Conservation (phyloP, 2,113 vertebrate species). For the Gymnarchus niloticus region DNA sequence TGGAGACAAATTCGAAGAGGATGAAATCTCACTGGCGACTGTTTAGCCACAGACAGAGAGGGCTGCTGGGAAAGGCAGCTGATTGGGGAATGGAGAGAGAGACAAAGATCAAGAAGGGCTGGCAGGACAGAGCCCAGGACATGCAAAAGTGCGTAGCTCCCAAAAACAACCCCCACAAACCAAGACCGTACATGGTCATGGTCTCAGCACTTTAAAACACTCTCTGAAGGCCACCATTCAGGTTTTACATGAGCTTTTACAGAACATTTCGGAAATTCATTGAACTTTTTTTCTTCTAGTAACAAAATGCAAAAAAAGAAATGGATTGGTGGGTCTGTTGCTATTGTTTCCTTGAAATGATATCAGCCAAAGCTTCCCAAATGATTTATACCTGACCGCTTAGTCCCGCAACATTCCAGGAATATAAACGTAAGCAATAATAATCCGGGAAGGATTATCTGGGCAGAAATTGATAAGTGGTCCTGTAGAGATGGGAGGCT, state of each 20-base stretch:
- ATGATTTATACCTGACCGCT: too few species aligned
- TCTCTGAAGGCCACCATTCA: neutral
- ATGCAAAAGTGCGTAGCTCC: neutral
- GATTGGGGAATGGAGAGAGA: neutral
- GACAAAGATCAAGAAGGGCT: neutral
- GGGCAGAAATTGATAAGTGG: neutral
- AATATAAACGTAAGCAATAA: neutral
- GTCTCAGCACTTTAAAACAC: neutral
- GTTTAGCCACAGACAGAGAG: neutral
- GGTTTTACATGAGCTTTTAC: neutral
- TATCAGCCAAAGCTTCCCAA: too few species aligned
- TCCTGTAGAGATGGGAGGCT: neutral
- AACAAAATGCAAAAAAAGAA: neutral
- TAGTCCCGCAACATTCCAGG: neutral
- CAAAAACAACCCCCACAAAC: neutral
- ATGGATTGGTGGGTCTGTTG: neutral
- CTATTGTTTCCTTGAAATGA: too few species aligned
- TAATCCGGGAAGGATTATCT: neutral
- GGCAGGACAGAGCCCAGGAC: neutral
- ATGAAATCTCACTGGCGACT: neutral
- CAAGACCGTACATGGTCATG: neutral
- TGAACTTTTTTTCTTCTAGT: neutral
- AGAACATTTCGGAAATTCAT: neutral
- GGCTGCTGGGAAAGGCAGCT: neutral
- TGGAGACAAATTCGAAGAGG: constrained; percentile 7